Evolutionary conservation across 2,888 invertebrate genomes (phyloP), one percentile per base, ranked within the genome.

Genomic region (Tetramorium bicarinatum): DNA sequence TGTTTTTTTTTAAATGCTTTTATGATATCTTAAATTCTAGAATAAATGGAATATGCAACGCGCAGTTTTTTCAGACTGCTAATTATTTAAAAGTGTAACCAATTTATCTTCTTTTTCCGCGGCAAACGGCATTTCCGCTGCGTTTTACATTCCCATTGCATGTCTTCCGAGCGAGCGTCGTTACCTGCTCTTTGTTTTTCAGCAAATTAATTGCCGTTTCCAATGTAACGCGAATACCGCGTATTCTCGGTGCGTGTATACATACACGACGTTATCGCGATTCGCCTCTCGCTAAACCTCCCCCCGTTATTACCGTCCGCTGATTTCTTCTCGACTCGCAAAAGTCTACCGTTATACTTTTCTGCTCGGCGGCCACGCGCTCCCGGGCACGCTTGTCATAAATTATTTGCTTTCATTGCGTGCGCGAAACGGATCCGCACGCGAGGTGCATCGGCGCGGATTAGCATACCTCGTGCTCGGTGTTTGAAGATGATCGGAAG

Each of bases 381-480:
- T 52, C 34, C 25, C 41, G 41, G 44, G 21, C 34, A 38, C 21
- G 47, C 79, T 61, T 59, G 71, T 71, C 59, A 59, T 71, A 69
- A 80, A 56, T 67, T 49, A 59, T 56, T 75, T 61, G 76, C 72
- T 81, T 47, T 56, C 47, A 21, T 79, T 71, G 79, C 77, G 56
- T 59, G 77, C 52, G 13, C 15, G 47, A 54, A 75, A 79, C 52
- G 62, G 25, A 13, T 18, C 47, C 72, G 54, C 75, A 18, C 77
- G 76, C 66, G 38, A 54, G 25, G 44, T 29, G 54, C 47, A 67
- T 47, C 47, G 21, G 9, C 61, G 25, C 38, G 80, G 21, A 61
- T 79, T 44, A 54, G 71, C 85, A 59, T 91, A 94, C 94, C 93
- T 94, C 80, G 94, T 92, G 85, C 93, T 94, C 49, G 94, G 91